A percentile compares a stretch with the other conserved stretches of the same genome.
Conservation (phyloP, 2,888 invertebrate genomes). For the Eupithecia abbreviata region DNA sequence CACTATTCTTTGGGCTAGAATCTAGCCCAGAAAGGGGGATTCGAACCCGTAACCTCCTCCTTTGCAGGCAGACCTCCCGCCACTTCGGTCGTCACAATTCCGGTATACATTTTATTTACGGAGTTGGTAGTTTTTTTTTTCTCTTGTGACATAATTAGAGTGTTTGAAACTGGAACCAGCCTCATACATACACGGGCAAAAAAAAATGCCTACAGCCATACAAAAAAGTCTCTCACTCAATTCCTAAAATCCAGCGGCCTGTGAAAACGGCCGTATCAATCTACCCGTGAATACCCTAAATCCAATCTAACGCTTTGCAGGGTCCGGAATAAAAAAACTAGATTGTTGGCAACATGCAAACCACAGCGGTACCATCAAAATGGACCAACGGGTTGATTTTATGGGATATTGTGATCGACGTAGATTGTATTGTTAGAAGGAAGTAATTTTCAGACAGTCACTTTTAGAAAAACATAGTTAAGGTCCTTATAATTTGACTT, state of each 20-base stretch:
- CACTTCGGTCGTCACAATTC: too few species aligned
- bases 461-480: neutral
- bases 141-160: neutral
- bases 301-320: constrained; percentile 55
- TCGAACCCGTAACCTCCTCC: too few species aligned
- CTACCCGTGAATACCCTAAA: constrained; percentile 55
- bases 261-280: constrained; percentile 56
- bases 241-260: constrained; percentile 60
- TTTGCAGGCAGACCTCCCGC: too few species aligned
- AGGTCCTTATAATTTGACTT: neutral
- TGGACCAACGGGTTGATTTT: neutral
- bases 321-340: constrained; percentile 23
- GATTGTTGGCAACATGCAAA: constrained; percentile 5
- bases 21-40: too few species aligned
- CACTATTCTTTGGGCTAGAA: too few species aligned
- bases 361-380: constrained; percentile 5
- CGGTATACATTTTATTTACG: neutral
- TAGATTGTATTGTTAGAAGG: neutral
- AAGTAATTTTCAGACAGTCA: neutral
- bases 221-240: constrained; percentile 2
- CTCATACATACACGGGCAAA: neutral
- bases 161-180: neutral
- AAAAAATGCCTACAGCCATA: neutral
- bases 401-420: neutral
- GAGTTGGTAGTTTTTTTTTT: neutral